phyloP scores from a whole-genome alignment of 1,140 invertebrate genomes.

The Anastatus disparis region DNA sequence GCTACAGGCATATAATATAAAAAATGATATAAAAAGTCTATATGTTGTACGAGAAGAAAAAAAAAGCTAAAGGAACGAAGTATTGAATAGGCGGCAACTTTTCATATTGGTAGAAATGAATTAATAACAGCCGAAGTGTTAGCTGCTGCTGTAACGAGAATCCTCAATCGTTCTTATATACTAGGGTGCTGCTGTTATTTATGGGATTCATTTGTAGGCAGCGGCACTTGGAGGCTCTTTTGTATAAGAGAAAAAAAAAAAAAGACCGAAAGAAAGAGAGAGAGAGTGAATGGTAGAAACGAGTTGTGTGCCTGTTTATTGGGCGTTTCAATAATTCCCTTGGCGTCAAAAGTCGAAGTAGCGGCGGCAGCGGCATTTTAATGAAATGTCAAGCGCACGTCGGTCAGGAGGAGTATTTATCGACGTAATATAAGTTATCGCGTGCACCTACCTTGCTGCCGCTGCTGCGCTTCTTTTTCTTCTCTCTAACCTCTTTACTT shows the following conservation, averaged over 20 bases:
- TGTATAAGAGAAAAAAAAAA: too few species aligned
- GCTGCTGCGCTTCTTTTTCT: not conserved
- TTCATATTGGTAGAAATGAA: constrained; percentile 33
- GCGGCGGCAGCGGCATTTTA: constrained; percentile 29
- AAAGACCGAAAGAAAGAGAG: not conserved
- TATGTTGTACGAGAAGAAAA: too few species aligned
- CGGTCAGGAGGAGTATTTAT: constrained; percentile 29
- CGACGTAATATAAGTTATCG: constrained; percentile 40
- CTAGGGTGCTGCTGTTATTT: constrained; percentile 27
- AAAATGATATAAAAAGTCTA: too few species aligned
- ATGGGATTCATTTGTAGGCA: constrained; percentile 39
- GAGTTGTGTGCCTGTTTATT: constrained; percentile 30
- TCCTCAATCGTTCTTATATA: constrained; percentile 28
- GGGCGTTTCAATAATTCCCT: constrained; percentile 33
- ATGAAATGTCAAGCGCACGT: constrained; percentile 42
- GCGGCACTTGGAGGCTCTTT: constrained; percentile 6
- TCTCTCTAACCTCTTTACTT: too few species aligned
- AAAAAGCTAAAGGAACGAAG: not conserved
- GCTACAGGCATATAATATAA: too few species aligned
- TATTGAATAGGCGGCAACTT: not conserved
- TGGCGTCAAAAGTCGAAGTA: constrained; percentile 25
- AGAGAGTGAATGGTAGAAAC: not conserved
- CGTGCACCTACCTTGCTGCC: not conserved
- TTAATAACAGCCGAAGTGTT: constrained; percentile 30
- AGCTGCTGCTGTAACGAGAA: constrained; percentile 26